phyloP scores from a whole-genome alignment of 2,888 invertebrate species.

The Drosophila nr. perissopoda region DNA sequence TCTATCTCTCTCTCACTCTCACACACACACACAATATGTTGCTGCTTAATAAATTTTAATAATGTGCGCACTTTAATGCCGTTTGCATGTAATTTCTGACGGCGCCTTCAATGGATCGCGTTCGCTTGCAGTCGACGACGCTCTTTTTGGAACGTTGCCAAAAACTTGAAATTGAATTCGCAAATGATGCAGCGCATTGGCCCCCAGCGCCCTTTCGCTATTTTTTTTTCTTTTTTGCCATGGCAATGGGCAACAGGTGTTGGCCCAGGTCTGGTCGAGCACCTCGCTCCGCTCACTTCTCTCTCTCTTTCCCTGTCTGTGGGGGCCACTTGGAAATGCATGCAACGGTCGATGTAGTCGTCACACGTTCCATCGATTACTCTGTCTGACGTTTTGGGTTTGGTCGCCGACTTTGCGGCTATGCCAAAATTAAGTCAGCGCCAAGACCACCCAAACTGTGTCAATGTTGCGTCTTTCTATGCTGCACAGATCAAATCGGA shows the following conservation, averaged over 20 bases:
- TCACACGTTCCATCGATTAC: slow-evolving; percentile 77
- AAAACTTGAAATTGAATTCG: slow-evolving; percentile 77
- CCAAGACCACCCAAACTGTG: slow-evolving; percentile 81
- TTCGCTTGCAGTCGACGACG: slow-evolving; percentile 38
- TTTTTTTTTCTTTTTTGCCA: slow-evolving; percentile 23
- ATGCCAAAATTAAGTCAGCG: slow-evolving; percentile 67
- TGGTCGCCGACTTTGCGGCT: slow-evolving; percentile 39
- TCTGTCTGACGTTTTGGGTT: slow-evolving; percentile 49
- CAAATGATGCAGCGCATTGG: slow-evolving; percentile 73
- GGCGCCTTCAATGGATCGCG: slow-evolving; percentile 56
- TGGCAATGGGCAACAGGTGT: slow-evolving; percentile 64
- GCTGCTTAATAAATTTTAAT: slow-evolving; percentile 65
- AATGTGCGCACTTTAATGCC: slow-evolving; percentile 71
- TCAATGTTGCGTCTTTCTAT: slow-evolving; percentile 67
- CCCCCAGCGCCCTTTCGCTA: slow-evolving; percentile 46
- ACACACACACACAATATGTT: neutral
- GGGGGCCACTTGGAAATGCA: slow-evolving; percentile 47
- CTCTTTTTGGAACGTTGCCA: slow-evolving; percentile 67
- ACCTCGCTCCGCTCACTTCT: neutral
- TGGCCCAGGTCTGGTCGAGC: slow-evolving; percentile 23
- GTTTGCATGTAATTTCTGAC: slow-evolving; percentile 61
- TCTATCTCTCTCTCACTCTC: neutral
- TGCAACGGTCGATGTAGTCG: slow-evolving; percentile 28
- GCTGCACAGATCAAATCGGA: slow-evolving; percentile 21
- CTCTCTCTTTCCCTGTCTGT: neutral